Conservation (phyloP, 2,797 vertebrate species). For the Paratrypauchen microcephalus region DNA sequence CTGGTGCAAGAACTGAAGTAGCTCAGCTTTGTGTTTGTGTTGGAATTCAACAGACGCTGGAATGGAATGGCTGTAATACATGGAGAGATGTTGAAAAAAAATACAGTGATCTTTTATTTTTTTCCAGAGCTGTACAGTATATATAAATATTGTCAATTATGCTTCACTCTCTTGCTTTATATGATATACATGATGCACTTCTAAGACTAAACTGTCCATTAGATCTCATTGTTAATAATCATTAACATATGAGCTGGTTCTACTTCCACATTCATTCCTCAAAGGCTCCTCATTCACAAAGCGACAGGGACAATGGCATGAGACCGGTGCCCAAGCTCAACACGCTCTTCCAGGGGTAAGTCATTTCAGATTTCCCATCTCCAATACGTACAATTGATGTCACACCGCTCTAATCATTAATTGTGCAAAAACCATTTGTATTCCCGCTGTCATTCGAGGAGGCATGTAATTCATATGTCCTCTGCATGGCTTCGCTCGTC, state of each 20-base stretch:
- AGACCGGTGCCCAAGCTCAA: constrained; percentile 65
- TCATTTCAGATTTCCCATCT: constrained; percentile 48
- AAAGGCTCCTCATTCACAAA: constrained; percentile 57
- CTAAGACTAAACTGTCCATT: constrained; percentile 20
- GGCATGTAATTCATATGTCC: constrained; percentile 69
- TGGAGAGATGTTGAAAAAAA: too few species aligned
- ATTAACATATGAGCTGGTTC: constrained; percentile 23
- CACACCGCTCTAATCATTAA: constrained; percentile 74
- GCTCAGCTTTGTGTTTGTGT: too few species aligned
- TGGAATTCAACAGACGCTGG: too few species aligned
- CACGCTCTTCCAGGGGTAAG: constrained; percentile 76
- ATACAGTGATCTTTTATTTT: too few species aligned
- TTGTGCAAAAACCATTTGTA: constrained; percentile 68
- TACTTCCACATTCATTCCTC: constrained; percentile 32
- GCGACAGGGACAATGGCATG: constrained; percentile 45
- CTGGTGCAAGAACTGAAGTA: too few species aligned
- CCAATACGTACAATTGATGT: constrained; percentile 61
- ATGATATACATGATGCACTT: background rate
- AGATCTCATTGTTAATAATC: constrained; percentile 5
- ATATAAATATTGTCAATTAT: background rate
- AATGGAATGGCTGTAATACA: too few species aligned
- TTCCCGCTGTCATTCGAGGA: constrained; percentile 66
- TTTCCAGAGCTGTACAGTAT: too few species aligned
- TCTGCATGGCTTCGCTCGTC: constrained; percentile 70
- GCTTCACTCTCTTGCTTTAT: background rate